Percentiles rank a stretch among this genome's conserved stretches.
These are phyloP conservation scores for Eristalinus aeneus DNA, from an alignment of 2,888 invertebrate species.

Conservation along the genomic window DNA sequence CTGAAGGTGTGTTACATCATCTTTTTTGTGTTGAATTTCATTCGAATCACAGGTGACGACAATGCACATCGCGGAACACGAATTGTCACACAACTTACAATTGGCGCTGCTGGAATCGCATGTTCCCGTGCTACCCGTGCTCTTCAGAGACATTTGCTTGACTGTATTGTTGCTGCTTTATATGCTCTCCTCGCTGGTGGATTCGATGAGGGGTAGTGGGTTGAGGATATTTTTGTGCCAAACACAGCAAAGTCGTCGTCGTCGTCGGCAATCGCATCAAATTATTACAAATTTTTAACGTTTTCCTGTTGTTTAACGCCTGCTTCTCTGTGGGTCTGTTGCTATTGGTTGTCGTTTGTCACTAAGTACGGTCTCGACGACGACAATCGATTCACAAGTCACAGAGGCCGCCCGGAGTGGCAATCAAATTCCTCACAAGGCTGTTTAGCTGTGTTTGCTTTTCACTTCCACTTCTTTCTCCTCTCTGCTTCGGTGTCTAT, in stretches of 20 bases:
- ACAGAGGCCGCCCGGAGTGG: conserved; percentile 28
- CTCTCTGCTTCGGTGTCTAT: neutral
- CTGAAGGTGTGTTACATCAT: conserved; percentile 56
- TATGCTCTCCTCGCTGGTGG: neutral
- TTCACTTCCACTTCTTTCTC: neutral
- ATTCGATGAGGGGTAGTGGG: conserved; percentile 8
- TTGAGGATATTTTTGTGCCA: conserved; percentile 20
- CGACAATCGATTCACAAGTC: conserved; percentile 59
- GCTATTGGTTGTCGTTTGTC: neutral
- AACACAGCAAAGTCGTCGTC: conserved; percentile 24
- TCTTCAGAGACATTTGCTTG: conserved; percentile 57
- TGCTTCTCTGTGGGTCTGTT: neutral
- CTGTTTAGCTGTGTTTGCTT: conserved; percentile 40
- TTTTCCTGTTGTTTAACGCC: neutral
- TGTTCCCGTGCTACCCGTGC: conserved; percentile 56
- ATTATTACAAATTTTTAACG: conserved; percentile 26
- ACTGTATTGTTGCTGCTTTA: conserved; percentile 3
- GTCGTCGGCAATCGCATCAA: conserved; percentile 15
- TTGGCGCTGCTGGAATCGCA: conserved; percentile 58
- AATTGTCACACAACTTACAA: conserved; percentile 35
- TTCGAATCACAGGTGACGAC: conserved; percentile 20
- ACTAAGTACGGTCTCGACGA: conserved; percentile 59
- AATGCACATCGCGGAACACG: conserved; percentile 18
- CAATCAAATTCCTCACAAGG: conserved; percentile 65
- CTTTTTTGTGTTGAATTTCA: conserved; percentile 12